Evolutionary conservation across 1,140 invertebrate species (phyloP).

Genomic region (Trichonephila clavata): DNA sequence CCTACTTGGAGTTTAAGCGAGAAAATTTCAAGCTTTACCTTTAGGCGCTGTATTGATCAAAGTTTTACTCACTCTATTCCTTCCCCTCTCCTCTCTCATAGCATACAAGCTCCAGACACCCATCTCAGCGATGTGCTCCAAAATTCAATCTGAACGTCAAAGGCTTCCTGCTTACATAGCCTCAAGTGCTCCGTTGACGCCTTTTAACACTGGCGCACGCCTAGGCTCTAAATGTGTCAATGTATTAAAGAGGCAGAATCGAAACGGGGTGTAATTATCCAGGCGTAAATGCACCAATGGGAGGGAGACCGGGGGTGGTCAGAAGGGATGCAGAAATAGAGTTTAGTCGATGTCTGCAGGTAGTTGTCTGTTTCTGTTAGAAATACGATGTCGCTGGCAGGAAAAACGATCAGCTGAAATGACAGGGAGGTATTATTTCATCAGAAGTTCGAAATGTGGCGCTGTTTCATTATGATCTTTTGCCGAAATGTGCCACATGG

Average conservation of each 20-base stretch:
- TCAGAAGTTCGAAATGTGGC: not conserved
- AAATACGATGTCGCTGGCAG: conserved; percentile 2
- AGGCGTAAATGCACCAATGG: conserved; percentile 5
- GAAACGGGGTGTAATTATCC: conserved; percentile 57
- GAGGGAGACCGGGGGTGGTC: not conserved
- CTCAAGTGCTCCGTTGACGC: conserved; percentile 43
- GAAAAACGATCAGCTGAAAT: conserved; percentile 51
- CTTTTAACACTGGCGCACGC: conserved; percentile 56
- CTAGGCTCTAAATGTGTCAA: conserved; percentile 20
- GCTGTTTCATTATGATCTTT: too few relatives aligned
- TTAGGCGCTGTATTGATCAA: conserved; percentile 62
- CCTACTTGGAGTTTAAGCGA: conserved; percentile 20
- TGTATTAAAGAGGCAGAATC: conserved; percentile 21
- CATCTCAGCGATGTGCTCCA: conserved; percentile 14
- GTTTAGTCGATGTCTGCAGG: conserved; percentile 4
- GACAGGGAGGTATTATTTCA: conserved; percentile 31
- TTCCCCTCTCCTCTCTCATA: not conserved
- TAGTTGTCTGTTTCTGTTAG: not conserved
- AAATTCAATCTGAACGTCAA: conserved; percentile 72
- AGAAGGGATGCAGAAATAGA: not conserved
- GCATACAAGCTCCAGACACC: conserved; percentile 21
- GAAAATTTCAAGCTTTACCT: conserved; percentile 60
- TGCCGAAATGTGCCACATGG: too few relatives aligned
- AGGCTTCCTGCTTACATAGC: conserved; percentile 59
- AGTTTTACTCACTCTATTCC: conserved; percentile 45